A percentile compares a stretch with the other conserved stretches of the same genome.
Evolutionary conservation across 2,797 vertebrate genomes (phyloP).

Genomic region (Enteromius trimaculatus): DNA sequence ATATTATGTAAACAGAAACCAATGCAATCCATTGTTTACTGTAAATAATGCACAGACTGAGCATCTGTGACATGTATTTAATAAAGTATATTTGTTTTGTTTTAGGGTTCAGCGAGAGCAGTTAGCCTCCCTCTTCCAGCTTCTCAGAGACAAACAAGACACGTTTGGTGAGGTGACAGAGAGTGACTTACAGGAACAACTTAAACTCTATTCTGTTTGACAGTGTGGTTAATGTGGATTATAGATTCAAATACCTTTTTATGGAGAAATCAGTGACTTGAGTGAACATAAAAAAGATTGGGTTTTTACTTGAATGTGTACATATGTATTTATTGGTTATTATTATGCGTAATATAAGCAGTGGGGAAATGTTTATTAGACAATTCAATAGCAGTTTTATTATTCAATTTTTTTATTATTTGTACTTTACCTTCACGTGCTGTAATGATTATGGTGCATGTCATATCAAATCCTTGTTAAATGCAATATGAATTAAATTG

Average conservation of each 20-base stretch:
- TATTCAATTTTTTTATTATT: not conserved
- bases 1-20: no score
- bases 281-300: not conserved
- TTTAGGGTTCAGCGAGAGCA: conserved; percentile 91
- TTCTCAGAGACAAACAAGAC: conserved; percentile 89
- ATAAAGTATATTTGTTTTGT: conserved; percentile 40
- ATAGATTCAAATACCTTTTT: no score
- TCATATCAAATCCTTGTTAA: not conserved
- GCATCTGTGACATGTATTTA: not conserved
- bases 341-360: not conserved
- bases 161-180: conserved; percentile 92
- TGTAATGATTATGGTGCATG: not conserved
- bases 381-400: not conserved
- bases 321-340: not conserved
- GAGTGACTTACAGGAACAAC: conserved; percentile 90
- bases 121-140: conserved; percentile 92
- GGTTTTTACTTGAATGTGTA: not conserved
- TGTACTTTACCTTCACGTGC: not conserved
- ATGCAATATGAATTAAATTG: not conserved
- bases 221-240: not conserved
- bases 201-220: conserved; percentile 92
- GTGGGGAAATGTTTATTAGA: not conserved
- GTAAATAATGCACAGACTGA: not conserved
- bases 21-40: no score
- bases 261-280: not conserved